Evolutionary conservation across 2,113 vertebrate species (phyloP).

Genomic region (Cyanistes caeruleus): DNA sequence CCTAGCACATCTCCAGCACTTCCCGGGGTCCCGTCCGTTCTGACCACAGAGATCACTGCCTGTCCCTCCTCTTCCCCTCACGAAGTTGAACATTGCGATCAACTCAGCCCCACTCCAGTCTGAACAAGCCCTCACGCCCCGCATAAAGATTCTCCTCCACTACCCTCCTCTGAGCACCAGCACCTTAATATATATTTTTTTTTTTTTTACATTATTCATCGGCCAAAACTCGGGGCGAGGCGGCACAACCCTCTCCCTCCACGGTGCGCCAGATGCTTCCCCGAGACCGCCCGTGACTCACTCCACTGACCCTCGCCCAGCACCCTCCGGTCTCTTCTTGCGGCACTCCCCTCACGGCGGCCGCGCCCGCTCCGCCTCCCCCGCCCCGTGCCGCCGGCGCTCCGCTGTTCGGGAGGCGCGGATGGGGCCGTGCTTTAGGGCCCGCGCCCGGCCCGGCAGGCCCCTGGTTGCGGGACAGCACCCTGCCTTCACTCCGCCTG

Average conservation of each 20-base stretch:
- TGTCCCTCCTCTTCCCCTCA: not conserved
- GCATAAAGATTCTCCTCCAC: not conserved
- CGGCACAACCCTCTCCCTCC: not conserved
- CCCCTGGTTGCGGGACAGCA: not conserved
- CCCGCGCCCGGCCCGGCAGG: not conserved
- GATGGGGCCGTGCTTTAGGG: not conserved
- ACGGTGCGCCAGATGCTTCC: accelerated
- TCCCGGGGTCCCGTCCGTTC: not conserved
- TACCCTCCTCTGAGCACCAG: not conserved
- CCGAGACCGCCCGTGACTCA: accelerated
- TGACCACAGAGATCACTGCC: not conserved
- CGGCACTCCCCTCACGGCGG: not conserved
- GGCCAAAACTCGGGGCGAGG: not conserved
- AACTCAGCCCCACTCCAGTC: not conserved
- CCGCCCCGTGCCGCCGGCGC: not conserved
- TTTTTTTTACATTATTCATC: not conserved
- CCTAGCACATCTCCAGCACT: not conserved
- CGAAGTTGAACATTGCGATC: accelerated
- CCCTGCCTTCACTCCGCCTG: not conserved
- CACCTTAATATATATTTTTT: too few species aligned
- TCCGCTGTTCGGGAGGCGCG: not conserved
- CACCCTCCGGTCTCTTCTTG: not conserved
- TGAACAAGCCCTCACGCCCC: not conserved
- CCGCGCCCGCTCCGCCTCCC: not conserved
- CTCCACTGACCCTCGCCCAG: accelerated